phyloP scores from a whole-genome alignment of 2,888 invertebrate genomes.

The Macrostomum cliftonense region DNA sequence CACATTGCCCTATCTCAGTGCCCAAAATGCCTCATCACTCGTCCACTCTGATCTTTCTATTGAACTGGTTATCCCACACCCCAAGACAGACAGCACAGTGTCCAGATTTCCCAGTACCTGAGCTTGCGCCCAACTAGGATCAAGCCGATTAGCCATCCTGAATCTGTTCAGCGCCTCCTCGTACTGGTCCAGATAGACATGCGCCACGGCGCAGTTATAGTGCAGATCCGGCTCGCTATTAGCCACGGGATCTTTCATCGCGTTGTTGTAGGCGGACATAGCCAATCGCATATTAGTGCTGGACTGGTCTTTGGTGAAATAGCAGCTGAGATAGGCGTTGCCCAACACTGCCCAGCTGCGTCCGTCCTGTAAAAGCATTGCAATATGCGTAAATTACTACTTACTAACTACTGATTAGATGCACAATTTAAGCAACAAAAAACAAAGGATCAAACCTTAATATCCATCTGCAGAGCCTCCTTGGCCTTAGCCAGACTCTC shows the following conservation, averaged over 20 bases:
- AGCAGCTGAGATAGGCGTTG: slow-evolving; percentile 62
- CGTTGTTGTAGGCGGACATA: slow-evolving; percentile 61
- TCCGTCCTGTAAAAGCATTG: not conserved
- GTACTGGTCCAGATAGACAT: slow-evolving; percentile 60
- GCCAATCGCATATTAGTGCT: slow-evolving; percentile 52
- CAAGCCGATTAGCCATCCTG: slow-evolving; percentile 48
- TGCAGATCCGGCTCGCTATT: slow-evolving; percentile 38
- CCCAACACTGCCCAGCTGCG: slow-evolving; percentile 45
- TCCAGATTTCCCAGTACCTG: too few species aligned
- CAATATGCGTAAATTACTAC: too few species aligned
- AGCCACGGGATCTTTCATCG: slow-evolving; percentile 41
- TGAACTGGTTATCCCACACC: too few species aligned
- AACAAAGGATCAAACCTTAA: slow-evolving; percentile 41
- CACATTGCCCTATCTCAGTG: too few species aligned
- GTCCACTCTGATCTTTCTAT: too few species aligned
- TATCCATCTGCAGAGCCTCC: slow-evolving; percentile 59
- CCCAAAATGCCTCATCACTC: too few species aligned
- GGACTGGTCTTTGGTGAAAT: slow-evolving; percentile 55
- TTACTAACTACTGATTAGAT: too few species aligned
- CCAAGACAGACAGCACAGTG: too few species aligned
- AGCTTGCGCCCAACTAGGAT: slow-evolving; percentile 49
- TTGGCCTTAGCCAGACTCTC: slow-evolving; percentile 58
- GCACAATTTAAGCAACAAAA: too few species aligned
- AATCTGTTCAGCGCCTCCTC: slow-evolving; percentile 52
- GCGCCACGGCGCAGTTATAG: slow-evolving; percentile 39